Conservation (phyloP, 64 coral and sea anemone species). For the Stichodactyla mertensii region DNA sequence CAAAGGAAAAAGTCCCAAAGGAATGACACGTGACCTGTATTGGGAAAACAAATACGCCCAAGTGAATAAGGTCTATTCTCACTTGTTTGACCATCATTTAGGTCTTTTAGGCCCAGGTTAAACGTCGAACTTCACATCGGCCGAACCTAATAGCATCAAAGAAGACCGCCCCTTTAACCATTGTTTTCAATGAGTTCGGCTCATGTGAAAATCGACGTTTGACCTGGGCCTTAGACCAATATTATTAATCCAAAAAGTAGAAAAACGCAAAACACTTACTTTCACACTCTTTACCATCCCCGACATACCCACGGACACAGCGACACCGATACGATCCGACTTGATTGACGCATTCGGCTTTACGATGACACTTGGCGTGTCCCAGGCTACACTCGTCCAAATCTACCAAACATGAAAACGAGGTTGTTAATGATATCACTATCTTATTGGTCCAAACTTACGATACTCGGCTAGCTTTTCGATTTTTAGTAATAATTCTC, state of each 20-base stretch:
- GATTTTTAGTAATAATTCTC: background rate
- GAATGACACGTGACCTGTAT: no score
- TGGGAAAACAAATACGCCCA: no score
- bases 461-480: background rate
- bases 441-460: background rate
- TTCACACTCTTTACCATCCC: slow-evolving; percentile 39
- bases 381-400: slow-evolving; percentile 39
- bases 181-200: no score
- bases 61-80: no score
- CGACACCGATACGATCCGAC: slow-evolving; percentile 42
- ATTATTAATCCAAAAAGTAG: background rate
- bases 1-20: no score
- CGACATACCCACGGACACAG: slow-evolving; percentile 42
- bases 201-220: no score
- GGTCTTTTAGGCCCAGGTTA: no score
- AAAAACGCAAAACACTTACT: background rate
- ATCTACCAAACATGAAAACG: slow-evolving; percentile 23
- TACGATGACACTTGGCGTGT: slow-evolving; percentile 34
- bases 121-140: no score
- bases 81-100: no score
- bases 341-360: slow-evolving; percentile 51
- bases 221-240: no score
- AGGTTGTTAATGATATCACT: background rate
- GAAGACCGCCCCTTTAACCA: no score
- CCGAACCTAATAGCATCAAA: no score